Evolutionary conservation across 2,113 vertebrate species (phyloP).

Genomic region (Axis porcinus): DNA sequence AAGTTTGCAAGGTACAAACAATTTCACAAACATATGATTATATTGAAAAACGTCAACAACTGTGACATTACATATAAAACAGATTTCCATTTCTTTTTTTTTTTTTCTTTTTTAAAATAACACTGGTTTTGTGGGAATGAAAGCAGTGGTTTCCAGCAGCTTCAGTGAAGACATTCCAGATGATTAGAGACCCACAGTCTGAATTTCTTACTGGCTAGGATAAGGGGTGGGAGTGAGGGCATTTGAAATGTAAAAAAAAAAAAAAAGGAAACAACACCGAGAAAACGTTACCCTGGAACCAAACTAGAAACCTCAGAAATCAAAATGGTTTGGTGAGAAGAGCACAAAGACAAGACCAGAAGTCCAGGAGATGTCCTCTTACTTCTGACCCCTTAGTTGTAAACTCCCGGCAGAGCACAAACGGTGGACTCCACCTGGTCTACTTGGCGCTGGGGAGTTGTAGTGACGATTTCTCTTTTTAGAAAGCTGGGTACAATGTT

Average conservation of each 20-base stretch:
- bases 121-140: conserved; percentile 79
- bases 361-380: conserved; percentile 66
- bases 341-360: conserved; percentile 68
- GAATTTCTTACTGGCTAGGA: conserved; percentile 59
- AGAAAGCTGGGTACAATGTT: conserved; percentile 64
- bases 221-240: conserved; percentile 5
- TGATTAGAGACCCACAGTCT: conserved; percentile 67
- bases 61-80: conserved; percentile 80
- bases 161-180: conserved; percentile 74
- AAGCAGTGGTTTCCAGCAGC: conserved; percentile 78
- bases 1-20: conserved; percentile 89
- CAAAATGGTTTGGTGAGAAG: conserved; percentile 43
- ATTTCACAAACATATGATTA: conserved; percentile 81
- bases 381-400: conserved; percentile 55
- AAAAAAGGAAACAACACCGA: background rate
- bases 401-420: background rate
- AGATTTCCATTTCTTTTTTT: conserved; percentile 59
- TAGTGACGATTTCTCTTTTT: conserved; percentile 58
- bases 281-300: background rate
- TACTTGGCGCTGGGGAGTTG: background rate
- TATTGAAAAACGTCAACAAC: conserved; percentile 77
- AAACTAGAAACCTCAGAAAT: conserved; percentile 54
- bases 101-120: conserved; percentile 53
- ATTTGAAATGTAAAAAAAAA: background rate
- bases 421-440: conserved; percentile 25